These are phyloP conservation scores for Pogonocichla stellata DNA, from an alignment of 2,113 vertebrate species.

Conservation along the genomic window DNA sequence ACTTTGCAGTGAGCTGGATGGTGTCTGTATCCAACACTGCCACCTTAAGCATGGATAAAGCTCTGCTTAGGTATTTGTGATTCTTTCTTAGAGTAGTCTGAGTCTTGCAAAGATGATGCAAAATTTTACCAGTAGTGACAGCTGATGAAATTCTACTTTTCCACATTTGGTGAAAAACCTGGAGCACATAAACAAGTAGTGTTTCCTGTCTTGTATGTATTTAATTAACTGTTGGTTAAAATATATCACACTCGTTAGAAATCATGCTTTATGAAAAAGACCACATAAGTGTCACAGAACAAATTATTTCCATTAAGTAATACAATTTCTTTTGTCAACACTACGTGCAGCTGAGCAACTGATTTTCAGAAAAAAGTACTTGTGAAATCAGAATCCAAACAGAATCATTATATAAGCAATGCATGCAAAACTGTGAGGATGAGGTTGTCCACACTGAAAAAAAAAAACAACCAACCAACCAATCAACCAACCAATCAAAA, in stretches of 20 bases:
- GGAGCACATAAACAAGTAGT: background rate
- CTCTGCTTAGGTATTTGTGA: background rate
- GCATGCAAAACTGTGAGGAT: background rate
- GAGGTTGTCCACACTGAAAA: accelerated
- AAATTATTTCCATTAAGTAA: background rate
- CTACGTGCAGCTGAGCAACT: background rate
- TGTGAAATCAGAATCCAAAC: background rate
- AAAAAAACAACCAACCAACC: background rate
- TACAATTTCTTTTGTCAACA: background rate
- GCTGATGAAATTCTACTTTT: background rate
- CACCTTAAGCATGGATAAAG: background rate
- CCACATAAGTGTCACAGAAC: background rate
- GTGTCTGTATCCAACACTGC: background rate
- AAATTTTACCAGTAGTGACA: background rate
- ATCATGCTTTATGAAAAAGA: background rate
- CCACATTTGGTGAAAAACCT: background rate
- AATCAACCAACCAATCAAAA: background rate
- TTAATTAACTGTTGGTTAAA: background rate
- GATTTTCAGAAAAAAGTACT: background rate
- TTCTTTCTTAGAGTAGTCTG: background rate
- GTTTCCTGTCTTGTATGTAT: background rate
- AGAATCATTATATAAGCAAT: accelerated
- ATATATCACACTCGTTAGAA: background rate
- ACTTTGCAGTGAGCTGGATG: background rate
- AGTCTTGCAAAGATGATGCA: background rate